These are phyloP conservation scores for Empis stercorea DNA, from an alignment of 2,888 invertebrate genomes.

Conservation along the genomic window DNA sequence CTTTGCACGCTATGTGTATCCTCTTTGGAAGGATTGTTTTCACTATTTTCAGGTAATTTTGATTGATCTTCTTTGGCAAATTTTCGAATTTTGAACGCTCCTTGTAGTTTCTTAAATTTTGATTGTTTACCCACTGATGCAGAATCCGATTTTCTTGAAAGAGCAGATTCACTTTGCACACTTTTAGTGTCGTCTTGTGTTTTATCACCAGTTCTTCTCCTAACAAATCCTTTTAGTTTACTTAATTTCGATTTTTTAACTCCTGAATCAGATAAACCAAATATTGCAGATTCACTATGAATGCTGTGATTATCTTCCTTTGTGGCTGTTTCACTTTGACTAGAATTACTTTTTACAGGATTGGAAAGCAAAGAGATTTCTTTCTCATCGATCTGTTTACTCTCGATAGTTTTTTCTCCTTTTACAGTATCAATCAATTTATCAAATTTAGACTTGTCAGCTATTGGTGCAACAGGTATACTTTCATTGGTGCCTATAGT, in stretches of 20 bases:
- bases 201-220: conserved; percentile 1
- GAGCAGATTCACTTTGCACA: conserved; percentile 24
- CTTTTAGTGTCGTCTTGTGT: conserved; percentile 19
- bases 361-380: too few species aligned
- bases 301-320: too few species aligned
- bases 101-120: neutral
- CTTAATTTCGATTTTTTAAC: neutral
- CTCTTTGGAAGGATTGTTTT: neutral
- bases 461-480: neutral
- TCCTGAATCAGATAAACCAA: neutral
- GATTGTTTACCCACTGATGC: conserved; percentile 15
- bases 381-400: too few species aligned
- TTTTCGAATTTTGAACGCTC: neutral
- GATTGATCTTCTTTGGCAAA: neutral
- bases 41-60: neutral
- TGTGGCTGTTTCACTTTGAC: too few species aligned
- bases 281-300: neutral
- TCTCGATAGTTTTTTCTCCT: too few species aligned
- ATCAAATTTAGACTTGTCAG: too few species aligned
- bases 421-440: too few species aligned
- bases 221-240: neutral
- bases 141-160: conserved; percentile 25
- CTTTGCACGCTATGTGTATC: too few species aligned
- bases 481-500: neutral
- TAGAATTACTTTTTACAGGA: too few species aligned